These are phyloP conservation scores for Proisotoma minuta DNA, from an alignment of 2,888 invertebrate species.

Conservation along the genomic window DNA sequence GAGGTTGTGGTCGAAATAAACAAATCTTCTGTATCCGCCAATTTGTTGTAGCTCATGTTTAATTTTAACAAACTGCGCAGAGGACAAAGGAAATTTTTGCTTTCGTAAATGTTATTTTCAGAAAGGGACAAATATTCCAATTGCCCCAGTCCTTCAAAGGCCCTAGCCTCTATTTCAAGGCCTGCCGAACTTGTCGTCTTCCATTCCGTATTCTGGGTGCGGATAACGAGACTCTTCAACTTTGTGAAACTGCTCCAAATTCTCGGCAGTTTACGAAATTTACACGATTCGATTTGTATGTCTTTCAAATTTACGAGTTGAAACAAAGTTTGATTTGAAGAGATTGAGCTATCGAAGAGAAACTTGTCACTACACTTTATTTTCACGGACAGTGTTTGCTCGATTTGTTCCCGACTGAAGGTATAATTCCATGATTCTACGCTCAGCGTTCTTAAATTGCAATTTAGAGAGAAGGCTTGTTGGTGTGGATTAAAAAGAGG, in stretches of 20 bases:
- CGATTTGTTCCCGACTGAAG: slow-evolving; percentile 37
- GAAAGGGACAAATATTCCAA: slow-evolving; percentile 70
- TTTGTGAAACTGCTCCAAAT: slow-evolving; percentile 41
- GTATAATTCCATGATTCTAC: slow-evolving; percentile 41
- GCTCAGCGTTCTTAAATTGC: slow-evolving; percentile 38
- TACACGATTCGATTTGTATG: slow-evolving; percentile 49
- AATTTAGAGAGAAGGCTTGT: slow-evolving; percentile 27
- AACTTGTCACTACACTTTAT: slow-evolving; percentile 73
- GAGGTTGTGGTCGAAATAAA: slow-evolving; percentile 53
- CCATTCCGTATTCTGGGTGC: slow-evolving; percentile 77
- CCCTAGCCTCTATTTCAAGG: slow-evolving; percentile 64
- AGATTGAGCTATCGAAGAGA: slow-evolving; percentile 71
- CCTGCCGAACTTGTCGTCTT: slow-evolving; percentile 62
- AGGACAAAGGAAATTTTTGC: slow-evolving; percentile 65
- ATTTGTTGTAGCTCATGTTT: slow-evolving; percentile 78
- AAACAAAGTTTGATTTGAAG: slow-evolving; percentile 55
- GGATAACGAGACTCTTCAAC: slow-evolving; percentile 67
- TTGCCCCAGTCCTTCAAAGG: slow-evolving; percentile 67
- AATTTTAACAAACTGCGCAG: slow-evolving; percentile 72
- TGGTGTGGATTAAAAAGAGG: too few species aligned
- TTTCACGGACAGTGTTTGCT: slow-evolving; percentile 53
- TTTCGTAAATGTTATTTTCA: slow-evolving; percentile 73
- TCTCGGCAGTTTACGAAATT: slow-evolving; percentile 48
- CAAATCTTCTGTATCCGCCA: slow-evolving; percentile 70
- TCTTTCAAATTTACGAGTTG: slow-evolving; percentile 48